Conservation (phyloP, 1,140 invertebrate species). For the Anthonomus grandis region DNA sequence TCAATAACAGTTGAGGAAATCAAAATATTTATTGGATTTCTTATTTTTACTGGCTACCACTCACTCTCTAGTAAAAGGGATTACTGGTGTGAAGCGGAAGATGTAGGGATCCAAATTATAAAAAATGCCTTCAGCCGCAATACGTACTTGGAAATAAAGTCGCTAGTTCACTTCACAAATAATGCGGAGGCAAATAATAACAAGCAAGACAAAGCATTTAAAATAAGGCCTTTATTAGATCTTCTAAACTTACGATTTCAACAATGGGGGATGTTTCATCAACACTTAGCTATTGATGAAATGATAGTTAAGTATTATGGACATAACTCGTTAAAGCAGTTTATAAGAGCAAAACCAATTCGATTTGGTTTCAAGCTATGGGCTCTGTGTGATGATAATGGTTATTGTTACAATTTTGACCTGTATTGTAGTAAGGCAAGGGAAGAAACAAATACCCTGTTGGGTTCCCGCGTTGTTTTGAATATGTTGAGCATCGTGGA, state of each 20-base stretch:
- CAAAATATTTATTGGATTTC: background rate
- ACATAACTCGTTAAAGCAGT: constrained; percentile 34
- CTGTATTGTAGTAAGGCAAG: constrained; percentile 32
- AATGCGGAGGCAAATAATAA: no score
- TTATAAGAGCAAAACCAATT: constrained; percentile 35
- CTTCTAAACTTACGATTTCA: background rate
- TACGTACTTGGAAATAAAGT: no score
- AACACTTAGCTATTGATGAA: constrained; percentile 19
- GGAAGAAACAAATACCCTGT: background rate
- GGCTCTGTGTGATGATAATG: no score
- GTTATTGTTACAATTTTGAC: constrained; percentile 7
- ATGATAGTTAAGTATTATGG: constrained; percentile 38
- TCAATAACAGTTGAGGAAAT: background rate
- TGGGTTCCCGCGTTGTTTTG: constrained; percentile 18
- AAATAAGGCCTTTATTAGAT: background rate
- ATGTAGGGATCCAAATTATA: background rate
- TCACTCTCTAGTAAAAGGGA: background rate
- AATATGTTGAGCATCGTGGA: constrained; percentile 21
- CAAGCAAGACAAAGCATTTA: background rate
- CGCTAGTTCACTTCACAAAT: no score
- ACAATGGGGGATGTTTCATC: background rate
- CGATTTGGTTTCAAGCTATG: constrained; percentile 30
- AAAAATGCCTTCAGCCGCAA: background rate
- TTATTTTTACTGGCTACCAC: background rate
- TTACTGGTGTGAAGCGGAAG: no score